Evolutionary conservation across 2,113 vertebrate species (phyloP).

Genomic region (Hippocampus zosterae): DNA sequence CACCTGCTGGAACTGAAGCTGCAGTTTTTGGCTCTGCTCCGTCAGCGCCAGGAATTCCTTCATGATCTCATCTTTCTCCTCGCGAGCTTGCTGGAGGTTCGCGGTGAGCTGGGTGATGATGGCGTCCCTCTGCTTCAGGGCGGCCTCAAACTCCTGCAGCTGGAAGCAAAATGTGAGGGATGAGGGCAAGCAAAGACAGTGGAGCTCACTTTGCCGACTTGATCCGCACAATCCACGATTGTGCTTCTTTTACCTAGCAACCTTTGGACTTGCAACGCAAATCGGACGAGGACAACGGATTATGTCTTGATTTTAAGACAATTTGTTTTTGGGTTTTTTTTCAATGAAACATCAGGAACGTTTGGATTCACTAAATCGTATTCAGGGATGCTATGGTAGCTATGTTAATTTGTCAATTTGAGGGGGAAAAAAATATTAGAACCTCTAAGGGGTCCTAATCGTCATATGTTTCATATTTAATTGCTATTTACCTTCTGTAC

Average conservation of each 20-base stretch:
- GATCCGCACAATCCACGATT: background rate
- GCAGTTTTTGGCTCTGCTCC: slow-evolving; percentile 91
- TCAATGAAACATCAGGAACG: too few species aligned
- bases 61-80: slow-evolving; percentile 93
- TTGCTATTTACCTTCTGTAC: slow-evolving; percentile 81
- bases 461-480: background rate
- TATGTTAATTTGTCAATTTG: background rate
- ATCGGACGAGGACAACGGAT: too few species aligned
- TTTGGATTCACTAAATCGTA: too few species aligned
- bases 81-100: slow-evolving; percentile 91
- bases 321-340: too few species aligned
- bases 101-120: slow-evolving; percentile 95
- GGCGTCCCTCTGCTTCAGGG: slow-evolving; percentile 91
- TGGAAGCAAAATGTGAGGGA: slow-evolving; percentile 39
- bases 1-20: slow-evolving; percentile 96
- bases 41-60: slow-evolving; percentile 91
- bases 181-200: background rate
- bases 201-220: background rate
- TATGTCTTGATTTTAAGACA: too few species aligned
- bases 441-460: background rate
- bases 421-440: too few species aligned
- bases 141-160: slow-evolving; percentile 96
- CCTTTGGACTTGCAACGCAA: too few species aligned
- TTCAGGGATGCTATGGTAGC: too few species aligned
- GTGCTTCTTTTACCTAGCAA: too few species aligned